A percentile compares a stretch with the other conserved stretches of the same genome.
Conservation (phyloP, 2,113 vertebrate species). For the Ammodytes marinus region DNA sequence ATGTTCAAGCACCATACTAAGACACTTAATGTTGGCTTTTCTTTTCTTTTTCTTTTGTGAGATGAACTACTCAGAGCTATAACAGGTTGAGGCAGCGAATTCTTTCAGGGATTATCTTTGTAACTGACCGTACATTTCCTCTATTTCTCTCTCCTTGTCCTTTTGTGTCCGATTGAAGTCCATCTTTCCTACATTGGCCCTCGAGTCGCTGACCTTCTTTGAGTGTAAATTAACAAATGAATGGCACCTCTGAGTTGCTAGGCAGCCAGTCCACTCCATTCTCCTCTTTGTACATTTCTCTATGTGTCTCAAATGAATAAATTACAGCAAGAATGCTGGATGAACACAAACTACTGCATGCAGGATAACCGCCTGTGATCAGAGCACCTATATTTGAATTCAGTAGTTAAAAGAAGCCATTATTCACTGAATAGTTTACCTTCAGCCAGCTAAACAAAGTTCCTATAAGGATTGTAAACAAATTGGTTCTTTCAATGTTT, state of each 20-base stretch:
- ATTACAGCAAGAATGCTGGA: conserved; percentile 6
- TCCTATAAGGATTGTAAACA: no score
- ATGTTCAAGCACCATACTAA: no score
- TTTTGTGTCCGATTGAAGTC: conserved; percentile 29
- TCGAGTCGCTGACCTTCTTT: conserved; percentile 52
- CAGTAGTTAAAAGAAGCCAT: no score
- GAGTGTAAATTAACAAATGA: conserved; percentile 68
- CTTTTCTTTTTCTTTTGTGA: background rate
- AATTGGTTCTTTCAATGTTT: no score
- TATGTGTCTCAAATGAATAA: conserved; percentile 32
- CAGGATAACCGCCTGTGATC: background rate
- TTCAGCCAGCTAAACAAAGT: no score
- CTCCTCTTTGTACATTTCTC: conserved; percentile 38
- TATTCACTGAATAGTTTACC: no score
- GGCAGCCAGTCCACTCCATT: conserved; percentile 55
- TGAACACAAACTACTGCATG: background rate
- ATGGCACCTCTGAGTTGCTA: conserved; percentile 54
- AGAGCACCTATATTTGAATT: background rate
- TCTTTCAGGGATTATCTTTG: background rate
- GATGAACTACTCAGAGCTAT: background rate
- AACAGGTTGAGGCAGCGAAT: background rate
- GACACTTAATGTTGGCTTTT: no score
- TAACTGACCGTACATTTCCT: background rate
- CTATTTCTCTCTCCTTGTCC: conserved; percentile 9
- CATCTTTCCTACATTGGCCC: background rate